These are phyloP conservation scores for Phytoseiulus persimilis DNA, from an alignment of 2,888 invertebrate genomes.

Conservation along the genomic window DNA sequence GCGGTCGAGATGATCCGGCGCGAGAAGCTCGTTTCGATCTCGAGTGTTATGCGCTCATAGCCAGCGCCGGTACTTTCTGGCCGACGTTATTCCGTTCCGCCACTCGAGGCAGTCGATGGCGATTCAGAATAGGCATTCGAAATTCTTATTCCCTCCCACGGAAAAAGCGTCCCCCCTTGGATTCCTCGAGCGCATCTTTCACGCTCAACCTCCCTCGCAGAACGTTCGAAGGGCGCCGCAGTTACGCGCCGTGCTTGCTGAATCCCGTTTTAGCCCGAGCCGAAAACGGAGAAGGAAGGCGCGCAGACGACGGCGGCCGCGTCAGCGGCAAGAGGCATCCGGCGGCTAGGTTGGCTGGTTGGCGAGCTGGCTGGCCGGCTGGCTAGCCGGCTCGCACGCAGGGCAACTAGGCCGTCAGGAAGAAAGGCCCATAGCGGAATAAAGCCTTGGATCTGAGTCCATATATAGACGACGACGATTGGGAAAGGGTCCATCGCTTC, in stretches of 20 bases:
- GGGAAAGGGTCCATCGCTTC: neutral
- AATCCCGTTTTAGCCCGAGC: neutral
- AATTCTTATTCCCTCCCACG: too few species aligned
- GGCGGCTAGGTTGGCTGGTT: neutral
- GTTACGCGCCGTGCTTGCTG: neutral
- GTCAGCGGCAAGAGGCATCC: neutral
- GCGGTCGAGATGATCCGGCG: neutral
- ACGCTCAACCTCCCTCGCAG: neutral
- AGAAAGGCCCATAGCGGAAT: neutral
- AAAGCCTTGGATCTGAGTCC: neutral
- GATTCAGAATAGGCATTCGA: neutral
- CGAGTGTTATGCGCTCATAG: neutral
- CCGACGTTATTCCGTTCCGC: too few species aligned
- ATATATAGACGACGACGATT: neutral
- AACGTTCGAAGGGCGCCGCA: neutral
- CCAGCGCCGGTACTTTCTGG: too few species aligned
- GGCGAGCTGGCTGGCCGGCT: neutral
- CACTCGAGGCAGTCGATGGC: neutral
- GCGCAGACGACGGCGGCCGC: neutral
- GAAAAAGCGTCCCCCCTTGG: too few species aligned
- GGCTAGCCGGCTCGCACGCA: neutral
- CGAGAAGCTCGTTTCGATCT: neutral
- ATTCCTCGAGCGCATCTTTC: neutral
- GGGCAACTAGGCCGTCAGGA: neutral
- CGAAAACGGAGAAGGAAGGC: slow-evolving; percentile 5